Conservation (phyloP, 2,113 vertebrate species). For the Asarcornis scutulata region DNA sequence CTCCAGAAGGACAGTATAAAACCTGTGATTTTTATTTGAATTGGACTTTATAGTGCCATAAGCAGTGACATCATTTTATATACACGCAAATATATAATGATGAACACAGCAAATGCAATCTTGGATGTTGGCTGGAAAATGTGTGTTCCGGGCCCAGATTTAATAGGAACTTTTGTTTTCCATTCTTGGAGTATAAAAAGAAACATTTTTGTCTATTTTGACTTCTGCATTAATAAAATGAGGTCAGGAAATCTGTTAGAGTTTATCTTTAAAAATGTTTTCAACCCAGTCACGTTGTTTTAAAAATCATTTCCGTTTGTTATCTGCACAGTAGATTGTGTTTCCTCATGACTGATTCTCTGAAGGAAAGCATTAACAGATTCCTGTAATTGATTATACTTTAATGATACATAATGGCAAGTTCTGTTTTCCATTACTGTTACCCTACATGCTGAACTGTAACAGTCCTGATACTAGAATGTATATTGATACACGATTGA, state of each 20-base stretch:
- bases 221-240: constrained; percentile 51
- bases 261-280: constrained; percentile 55
- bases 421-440: constrained; percentile 57
- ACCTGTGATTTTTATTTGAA: not conserved
- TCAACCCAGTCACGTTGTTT: constrained; percentile 53
- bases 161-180: constrained; percentile 25
- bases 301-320: constrained; percentile 65
- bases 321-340: constrained; percentile 16
- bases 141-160: not conserved
- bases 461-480: not conserved
- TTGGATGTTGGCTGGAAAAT: not conserved
- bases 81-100: not conserved
- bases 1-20: not conserved
- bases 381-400: constrained; percentile 46
- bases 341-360: constrained; percentile 22
- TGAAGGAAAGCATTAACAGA: constrained; percentile 51
- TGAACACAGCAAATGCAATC: not conserved
- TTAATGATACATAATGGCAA: constrained; percentile 26
- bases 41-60: not conserved
- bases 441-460: not conserved
- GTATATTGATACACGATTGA: not conserved
- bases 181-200: constrained; percentile 8
- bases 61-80: constrained; percentile 45
- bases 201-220: constrained; percentile 19
- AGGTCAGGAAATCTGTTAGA: constrained; percentile 55